Base-by-base conservation (phyloP, 2,113 vertebrate genomes). In the Furnarius figulus region DNA sequence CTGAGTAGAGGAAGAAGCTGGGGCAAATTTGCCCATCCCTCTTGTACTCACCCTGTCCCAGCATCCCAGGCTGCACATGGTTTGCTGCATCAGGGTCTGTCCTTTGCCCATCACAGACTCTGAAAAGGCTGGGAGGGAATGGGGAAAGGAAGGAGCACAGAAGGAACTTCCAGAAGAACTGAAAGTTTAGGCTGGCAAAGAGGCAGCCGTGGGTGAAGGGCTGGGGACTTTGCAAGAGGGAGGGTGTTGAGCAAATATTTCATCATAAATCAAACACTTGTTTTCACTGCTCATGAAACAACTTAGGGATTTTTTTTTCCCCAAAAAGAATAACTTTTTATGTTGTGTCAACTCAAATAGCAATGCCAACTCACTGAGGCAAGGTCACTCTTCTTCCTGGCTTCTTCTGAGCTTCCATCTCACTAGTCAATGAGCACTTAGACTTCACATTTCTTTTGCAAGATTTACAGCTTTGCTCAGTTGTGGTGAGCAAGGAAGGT, bases 281-380 rank as follows among this genome's bases (percentile, higher is more conserved):
- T 73, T 90, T 72, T 47, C 39, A 33, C 10, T 46, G 23, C 42
- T 67, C 12, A 6, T 37, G 33, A 76, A 82, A 58, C 20, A 56
- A 30, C n/a, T 12, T 65, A 22, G 42, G 55, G 25, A 10, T 0
- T 5, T 11, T 23, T 11, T 6, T 5, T 1, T 1, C 3, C 2
- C 9, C 16, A 5, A 0, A 16, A 47, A 75, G 62, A 46, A 12
- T 30, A 44, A 10, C 4, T 62, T 2, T 2, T 19, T 62, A 14
- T 2, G 2, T 25, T 39, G 12, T 46, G 25, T 89, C 0, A 2
- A 35, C 56, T 94, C 44, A 21, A 50, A 63, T 33, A 63, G 33
- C 33, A 52, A 15, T 61, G 63, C 67, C 55, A 83, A 0, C 50
- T 92, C 56, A 21, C 13, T 19, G 56, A 49, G 42, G n/a, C 86